Evolutionary conservation across 2,888 invertebrate species (phyloP).

Genomic region (Venustoraphidia nigricollis): DNA sequence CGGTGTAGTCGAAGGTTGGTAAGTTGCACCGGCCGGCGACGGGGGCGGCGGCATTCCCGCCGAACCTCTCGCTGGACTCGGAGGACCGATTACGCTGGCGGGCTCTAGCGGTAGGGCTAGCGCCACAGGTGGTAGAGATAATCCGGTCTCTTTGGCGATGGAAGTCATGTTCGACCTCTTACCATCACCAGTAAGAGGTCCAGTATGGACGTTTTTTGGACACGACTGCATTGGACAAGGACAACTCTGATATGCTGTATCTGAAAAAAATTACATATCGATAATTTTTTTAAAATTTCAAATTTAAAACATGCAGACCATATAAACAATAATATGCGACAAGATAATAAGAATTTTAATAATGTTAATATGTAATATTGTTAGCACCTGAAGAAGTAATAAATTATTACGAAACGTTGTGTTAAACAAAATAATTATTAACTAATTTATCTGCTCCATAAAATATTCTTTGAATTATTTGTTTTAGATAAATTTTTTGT

Average conservation of each 20-base stretch:
- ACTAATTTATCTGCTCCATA: too few relatives aligned
- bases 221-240: conserved; percentile 86
- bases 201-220: conserved; percentile 98
- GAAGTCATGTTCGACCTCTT: conserved; percentile 38
- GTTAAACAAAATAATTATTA: too few relatives aligned
- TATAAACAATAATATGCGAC: too few relatives aligned
- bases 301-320: too few relatives aligned
- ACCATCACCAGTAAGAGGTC: conserved; percentile 95
- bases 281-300: too few relatives aligned
- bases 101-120: conserved; percentile 33
- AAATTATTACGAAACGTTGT: too few relatives aligned
- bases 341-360: too few relatives aligned
- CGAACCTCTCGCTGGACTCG: conserved; percentile 52
- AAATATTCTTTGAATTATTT: too few relatives aligned
- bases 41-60: conserved; percentile 49
- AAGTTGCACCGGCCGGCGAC: conserved; percentile 31
- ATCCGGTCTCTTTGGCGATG: conserved; percentile 25
- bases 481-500: neutral
- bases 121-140: conserved; percentile 29
- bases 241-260: conserved; percentile 52
- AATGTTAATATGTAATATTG: too few relatives aligned
- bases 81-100: conserved; percentile 38
- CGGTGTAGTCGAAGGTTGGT: conserved; percentile 23
- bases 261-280: conserved; percentile 18
- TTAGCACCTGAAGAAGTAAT: too few relatives aligned